Conservation (phyloP, 2,113 vertebrate genomes). For the Apus apus region DNA sequence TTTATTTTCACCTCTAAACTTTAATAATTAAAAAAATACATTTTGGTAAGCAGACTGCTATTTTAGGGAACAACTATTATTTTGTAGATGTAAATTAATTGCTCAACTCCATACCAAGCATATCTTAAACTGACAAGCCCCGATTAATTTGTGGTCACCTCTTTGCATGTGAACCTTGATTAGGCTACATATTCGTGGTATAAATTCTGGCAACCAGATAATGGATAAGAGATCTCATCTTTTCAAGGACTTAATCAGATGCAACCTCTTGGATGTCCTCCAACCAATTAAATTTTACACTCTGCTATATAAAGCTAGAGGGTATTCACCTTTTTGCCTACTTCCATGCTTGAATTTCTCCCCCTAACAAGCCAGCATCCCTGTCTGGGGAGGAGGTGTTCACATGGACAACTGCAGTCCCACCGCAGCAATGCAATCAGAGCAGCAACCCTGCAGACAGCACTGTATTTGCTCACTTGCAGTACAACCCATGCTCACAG, state of each 20-base stretch:
- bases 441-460: not conserved
- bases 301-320: not conserved
- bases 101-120: not conserved
- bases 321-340: not conserved
- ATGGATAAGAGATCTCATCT: not conserved
- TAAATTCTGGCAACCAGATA: not conserved
- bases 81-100: not conserved
- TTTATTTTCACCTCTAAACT: not conserved
- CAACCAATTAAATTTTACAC: not conserved
- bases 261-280: not conserved
- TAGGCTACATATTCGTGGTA: not conserved
- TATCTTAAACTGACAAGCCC: not conserved
- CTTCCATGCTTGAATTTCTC: not conserved
- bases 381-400: not conserved
- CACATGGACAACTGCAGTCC: not conserved
- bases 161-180: not conserved
- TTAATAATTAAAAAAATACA: not conserved
- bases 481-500: not conserved
- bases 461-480: not conserved
- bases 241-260: conserved; percentile 40
- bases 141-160: not conserved
- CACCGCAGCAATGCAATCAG: not conserved
- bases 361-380: not conserved
- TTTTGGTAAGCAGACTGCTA: not conserved
- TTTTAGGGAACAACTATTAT: not conserved